Conservation (phyloP, 2,888 invertebrate species). For the Nebria salina region DNA sequence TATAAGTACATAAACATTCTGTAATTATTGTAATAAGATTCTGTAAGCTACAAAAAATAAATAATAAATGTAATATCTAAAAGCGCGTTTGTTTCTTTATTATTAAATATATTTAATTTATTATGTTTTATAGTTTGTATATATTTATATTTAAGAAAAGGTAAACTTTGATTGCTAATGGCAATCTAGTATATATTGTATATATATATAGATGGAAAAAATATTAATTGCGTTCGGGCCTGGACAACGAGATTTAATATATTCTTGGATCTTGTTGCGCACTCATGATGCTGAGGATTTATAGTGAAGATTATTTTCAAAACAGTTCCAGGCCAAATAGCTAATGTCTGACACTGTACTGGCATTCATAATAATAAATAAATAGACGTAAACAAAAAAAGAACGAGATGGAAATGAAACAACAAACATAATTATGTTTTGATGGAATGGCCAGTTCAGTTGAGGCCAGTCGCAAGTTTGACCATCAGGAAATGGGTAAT, state of each 20-base stretch:
- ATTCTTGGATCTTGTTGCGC: conserved; percentile 56
- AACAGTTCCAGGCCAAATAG: conserved; percentile 57
- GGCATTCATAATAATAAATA: conserved; percentile 4
- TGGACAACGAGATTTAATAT: conserved; percentile 57
- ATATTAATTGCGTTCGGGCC: conserved; percentile 56
- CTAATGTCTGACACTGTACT: conserved; percentile 56
- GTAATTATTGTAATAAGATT: too few species aligned
- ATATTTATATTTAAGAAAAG: too few species aligned
- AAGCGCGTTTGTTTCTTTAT: too few species aligned
- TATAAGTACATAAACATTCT: too few species aligned
- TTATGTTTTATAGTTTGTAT: too few species aligned
- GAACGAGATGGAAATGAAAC: conserved; percentile 54
- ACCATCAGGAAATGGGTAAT: conserved; percentile 24
- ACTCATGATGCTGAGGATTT: conserved; percentile 60
- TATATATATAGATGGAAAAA: conserved; percentile 53
- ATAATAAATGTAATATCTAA: too few species aligned
- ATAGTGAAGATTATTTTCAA: conserved; percentile 62
- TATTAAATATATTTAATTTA: too few species aligned
- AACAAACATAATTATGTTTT: conserved; percentile 60
- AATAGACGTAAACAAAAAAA: not conserved
- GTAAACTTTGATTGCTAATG: conserved; percentile 49
- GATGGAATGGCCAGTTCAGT: conserved; percentile 51
- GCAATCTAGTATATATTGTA: conserved; percentile 50
- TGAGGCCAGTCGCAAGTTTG: not conserved
- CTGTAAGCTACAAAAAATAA: too few species aligned